phyloP scores from a whole-genome alignment of 2,888 invertebrate genomes.

The Dioctria linearis region DNA sequence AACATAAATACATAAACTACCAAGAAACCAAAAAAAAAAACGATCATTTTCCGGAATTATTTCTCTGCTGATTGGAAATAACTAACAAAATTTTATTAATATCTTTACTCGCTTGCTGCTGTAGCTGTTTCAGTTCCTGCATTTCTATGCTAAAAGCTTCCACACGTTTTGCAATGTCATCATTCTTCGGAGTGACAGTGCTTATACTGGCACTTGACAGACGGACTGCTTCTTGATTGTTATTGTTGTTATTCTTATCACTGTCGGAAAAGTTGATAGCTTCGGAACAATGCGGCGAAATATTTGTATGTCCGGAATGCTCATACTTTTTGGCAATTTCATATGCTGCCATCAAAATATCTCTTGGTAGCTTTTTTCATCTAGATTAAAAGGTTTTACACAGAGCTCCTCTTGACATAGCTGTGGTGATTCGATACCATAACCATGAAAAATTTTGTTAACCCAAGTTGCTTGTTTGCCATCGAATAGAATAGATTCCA shows the following conservation, averaged over 20 bases:
- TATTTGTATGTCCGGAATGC: slow-evolving; percentile 78
- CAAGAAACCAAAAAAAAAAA: not conserved
- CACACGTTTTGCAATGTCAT: slow-evolving; percentile 79
- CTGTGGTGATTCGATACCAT: slow-evolving; percentile 85
- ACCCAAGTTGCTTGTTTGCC: slow-evolving; percentile 82
- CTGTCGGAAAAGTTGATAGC: slow-evolving; percentile 78
- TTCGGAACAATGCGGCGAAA: slow-evolving; percentile 77
- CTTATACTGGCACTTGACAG: slow-evolving; percentile 74
- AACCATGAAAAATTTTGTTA: slow-evolving; percentile 83
- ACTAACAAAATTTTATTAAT: slow-evolving; percentile 70
- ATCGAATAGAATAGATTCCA: slow-evolving; percentile 86
- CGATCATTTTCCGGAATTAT: slow-evolving; percentile 68
- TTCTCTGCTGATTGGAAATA: slow-evolving; percentile 69
- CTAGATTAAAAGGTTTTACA: slow-evolving; percentile 87
- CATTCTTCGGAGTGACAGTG: slow-evolving; percentile 77
- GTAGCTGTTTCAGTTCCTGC: slow-evolving; percentile 77
- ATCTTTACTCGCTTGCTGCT: slow-evolving; percentile 71
- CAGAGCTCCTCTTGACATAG: slow-evolving; percentile 86
- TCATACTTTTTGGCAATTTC: slow-evolving; percentile 85
- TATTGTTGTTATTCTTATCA: slow-evolving; percentile 72
- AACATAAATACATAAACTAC: slow-evolving; percentile 5
- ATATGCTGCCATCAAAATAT: slow-evolving; percentile 85
- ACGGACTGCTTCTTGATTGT: slow-evolving; percentile 71
- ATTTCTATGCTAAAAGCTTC: slow-evolving; percentile 79
- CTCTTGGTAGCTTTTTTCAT: slow-evolving; percentile 84